Conservation (phyloP, 1,140 invertebrate species). For the Steinernema khuongi region DNA sequence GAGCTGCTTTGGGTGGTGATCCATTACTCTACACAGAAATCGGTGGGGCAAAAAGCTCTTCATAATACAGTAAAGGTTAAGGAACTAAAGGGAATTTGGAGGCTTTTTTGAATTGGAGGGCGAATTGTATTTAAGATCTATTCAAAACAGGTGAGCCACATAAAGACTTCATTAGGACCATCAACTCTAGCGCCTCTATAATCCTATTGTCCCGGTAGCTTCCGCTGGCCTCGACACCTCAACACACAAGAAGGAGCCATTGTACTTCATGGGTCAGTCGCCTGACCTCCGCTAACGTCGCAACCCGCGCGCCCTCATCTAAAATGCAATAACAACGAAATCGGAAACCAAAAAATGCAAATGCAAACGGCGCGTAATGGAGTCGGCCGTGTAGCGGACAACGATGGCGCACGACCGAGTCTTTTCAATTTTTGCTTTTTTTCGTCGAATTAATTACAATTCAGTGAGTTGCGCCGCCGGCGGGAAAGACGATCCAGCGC, state of each 20-base stretch:
- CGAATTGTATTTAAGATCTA: too few species aligned
- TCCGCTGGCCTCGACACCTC: too few species aligned
- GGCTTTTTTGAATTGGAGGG: too few species aligned
- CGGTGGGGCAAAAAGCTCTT: too few species aligned
- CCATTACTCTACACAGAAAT: too few species aligned
- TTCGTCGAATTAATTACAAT: background rate
- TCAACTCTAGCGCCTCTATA: too few species aligned
- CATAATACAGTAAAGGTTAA: too few species aligned
- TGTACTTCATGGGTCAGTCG: background rate
- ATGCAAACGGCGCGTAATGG: background rate
- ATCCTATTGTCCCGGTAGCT: too few species aligned
- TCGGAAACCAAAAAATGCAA: background rate
- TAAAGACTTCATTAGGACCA: background rate
- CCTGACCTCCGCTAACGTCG: background rate
- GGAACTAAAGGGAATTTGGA: too few species aligned
- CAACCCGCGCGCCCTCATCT: background rate
- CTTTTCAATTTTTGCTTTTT: background rate
- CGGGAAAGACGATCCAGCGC: background rate
- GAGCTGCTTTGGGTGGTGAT: too few species aligned
- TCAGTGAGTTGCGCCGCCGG: background rate
- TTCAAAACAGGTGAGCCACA: background rate
- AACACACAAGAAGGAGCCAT: background rate
- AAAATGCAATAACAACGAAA: conserved; percentile 5
- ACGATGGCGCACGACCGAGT: background rate
- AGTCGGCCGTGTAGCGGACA: background rate